Evolutionary conservation across 2,888 invertebrate species (phyloP).

Genomic region (Pharmacophagus antenor): DNA sequence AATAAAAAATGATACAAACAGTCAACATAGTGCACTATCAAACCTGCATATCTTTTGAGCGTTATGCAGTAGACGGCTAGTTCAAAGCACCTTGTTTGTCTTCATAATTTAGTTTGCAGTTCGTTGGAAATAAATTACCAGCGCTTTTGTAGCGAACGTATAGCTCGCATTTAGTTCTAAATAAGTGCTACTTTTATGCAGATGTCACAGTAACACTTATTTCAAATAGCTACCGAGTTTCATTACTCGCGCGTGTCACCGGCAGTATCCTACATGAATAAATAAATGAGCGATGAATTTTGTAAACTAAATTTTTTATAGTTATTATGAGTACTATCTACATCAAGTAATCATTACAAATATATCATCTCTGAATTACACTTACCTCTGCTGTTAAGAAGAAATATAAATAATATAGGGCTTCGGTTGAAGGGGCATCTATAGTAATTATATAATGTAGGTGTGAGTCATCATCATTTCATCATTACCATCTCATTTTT

Average conservation of each 20-base stretch:
- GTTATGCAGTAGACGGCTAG: not conserved
- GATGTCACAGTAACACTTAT: slow-evolving; percentile 5
- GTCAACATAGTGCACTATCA: not conserved
- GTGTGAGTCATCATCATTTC: too few relatives aligned
- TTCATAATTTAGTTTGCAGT: slow-evolving; percentile 15
- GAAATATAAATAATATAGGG: too few relatives aligned
- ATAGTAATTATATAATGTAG: too few relatives aligned
- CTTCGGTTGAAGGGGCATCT: too few relatives aligned
- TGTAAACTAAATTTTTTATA: not conserved
- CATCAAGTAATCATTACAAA: not conserved
- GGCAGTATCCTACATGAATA: not conserved
- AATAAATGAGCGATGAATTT: not conserved
- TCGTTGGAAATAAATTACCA: slow-evolving; percentile 14
- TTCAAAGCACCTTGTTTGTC: slow-evolving; percentile 8
- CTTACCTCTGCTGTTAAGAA: too few relatives aligned
- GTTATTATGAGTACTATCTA: not conserved
- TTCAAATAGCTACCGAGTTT: not conserved
- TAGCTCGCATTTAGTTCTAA: slow-evolving; percentile 1
- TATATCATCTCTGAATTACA: too few relatives aligned
- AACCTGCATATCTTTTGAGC: slow-evolving; percentile 14
- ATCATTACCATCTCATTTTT: too few relatives aligned
- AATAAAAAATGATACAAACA: not conserved
- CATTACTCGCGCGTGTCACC: not conserved
- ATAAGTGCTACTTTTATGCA: slow-evolving; percentile 6
- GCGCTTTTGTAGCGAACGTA: slow-evolving; percentile 2